Base-by-base conservation (phyloP, 2,888 invertebrate species). In the Drosophila merina region DNA sequence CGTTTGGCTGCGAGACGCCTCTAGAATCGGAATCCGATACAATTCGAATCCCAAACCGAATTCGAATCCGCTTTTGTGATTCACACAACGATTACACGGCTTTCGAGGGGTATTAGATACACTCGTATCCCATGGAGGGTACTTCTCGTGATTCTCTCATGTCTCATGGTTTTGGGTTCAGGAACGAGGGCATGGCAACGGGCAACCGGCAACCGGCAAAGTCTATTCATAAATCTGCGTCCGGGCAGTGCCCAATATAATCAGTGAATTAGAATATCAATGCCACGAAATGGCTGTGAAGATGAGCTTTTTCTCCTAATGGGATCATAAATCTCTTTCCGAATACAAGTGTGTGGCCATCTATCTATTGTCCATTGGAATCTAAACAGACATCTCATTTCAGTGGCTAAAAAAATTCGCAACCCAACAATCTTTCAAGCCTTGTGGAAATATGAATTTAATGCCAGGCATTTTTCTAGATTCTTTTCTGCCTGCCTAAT, bases 51-150 rank as follows among this genome's bases (percentile, higher is more conserved):
- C 20, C 20, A 20, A 28, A 7, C 20, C 9, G 20, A 42, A 20
- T 8, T 9, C 44, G 44, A 44, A 84, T 84, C 84, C 86, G 84
- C 86, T 84, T 84, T 87, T 44, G 60, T 60, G 79, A 79, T 87
- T 84, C 82, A 68, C 76, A 72, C 55, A 54, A 45, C 66, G 85
- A 81, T 86, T 86, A 83, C 55, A 55, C 38, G 47, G 26, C 55
- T 66, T 47, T 66, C 28, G 63, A 45, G n/a, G 3, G 25, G 63
- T 36, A 30, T 51, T 45, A 62, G 63, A 44, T 36, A 30, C 36
- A 30, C 14, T 57, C 49, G 30, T 30, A 45, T 30, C 38, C n/a
- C n/a, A 20, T 20, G 28, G 30, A 31, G 40, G 10, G 49, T 49
- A 30, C 40, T 30, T 26, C 7, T 8, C 38, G 14, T 28, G 52